Conservation (phyloP, 2,113 vertebrate genomes). For the Aegotheles bennettii region DNA sequence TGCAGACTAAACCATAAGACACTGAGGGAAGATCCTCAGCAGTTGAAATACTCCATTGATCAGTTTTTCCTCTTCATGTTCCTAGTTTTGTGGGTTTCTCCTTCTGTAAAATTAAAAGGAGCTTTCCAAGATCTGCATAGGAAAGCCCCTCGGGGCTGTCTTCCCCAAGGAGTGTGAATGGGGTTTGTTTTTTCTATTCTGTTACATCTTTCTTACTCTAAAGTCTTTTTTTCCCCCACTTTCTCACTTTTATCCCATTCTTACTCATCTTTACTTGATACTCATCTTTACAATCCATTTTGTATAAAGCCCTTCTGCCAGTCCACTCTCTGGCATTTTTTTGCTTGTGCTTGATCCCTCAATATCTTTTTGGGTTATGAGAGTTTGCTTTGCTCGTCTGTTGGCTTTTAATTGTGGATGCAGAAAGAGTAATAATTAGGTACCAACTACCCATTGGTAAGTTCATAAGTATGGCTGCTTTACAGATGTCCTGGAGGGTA, state of each 20-base stretch:
- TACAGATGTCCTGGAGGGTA: not conserved
- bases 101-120: not conserved
- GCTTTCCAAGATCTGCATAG: not conserved
- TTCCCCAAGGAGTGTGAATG: not conserved
- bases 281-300: constrained; percentile 1
- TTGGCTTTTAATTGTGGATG: constrained; percentile 37
- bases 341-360: not conserved
- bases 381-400: not conserved
- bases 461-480: not conserved
- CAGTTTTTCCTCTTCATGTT: not conserved
- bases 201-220: not conserved
- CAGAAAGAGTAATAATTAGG: constrained; percentile 16
- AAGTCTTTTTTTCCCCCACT: not conserved
- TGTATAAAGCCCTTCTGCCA: not conserved
- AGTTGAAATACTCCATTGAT: not conserved
- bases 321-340: not conserved
- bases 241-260: not conserved
- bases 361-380: not conserved
- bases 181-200: not conserved
- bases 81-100: rapidly evolving
- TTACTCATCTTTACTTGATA: not conserved
- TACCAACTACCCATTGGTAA: not conserved
- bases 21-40: not conserved
- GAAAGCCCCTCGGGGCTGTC: not conserved
- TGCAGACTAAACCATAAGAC: not conserved